phyloP scores from a whole-genome alignment of 2,888 invertebrate genomes.

The Zaprionus obscuricornis region DNA sequence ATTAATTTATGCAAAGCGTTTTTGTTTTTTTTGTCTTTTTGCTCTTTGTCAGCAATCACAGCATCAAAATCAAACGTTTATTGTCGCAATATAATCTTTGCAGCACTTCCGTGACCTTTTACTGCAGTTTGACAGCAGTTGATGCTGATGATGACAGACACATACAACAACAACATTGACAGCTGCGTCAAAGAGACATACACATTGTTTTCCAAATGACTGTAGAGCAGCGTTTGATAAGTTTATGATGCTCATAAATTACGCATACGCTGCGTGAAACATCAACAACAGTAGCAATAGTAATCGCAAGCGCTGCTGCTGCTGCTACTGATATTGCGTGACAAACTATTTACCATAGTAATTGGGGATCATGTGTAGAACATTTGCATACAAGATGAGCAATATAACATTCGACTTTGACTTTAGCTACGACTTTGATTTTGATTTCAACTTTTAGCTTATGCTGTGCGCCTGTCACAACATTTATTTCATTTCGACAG shows the following conservation, averaged over 20 bases:
- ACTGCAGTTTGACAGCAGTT: constrained; percentile 11
- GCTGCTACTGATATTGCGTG: constrained; percentile 3
- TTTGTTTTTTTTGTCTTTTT: too few species aligned
- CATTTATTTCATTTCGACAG: too few species aligned
- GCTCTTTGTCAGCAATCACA: constrained; percentile 15
- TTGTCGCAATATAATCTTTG: constrained; percentile 51
- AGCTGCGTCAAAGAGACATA: constrained; percentile 30
- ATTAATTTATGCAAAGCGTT: constrained; percentile 56
- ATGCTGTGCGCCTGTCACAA: constrained; percentile 14
- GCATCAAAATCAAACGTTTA: constrained; percentile 60
- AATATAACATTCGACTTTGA: too few species aligned
- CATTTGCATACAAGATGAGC: too few species aligned
- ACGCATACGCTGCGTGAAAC: constrained; percentile 51
- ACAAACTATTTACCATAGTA: constrained; percentile 7
- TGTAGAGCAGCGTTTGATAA: constrained; percentile 14
- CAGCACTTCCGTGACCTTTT: constrained; percentile 71
- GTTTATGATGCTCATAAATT: constrained; percentile 47
- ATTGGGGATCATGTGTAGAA: constrained; percentile 7
- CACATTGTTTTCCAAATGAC: constrained; percentile 50
- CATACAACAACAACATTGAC: too few species aligned
- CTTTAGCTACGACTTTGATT: background rate
- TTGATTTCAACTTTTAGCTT: too few species aligned
- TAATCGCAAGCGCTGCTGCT: background rate
- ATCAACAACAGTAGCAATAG: constrained; percentile 6
- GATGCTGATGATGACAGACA: too few species aligned